Evolutionary conservation across 2,797 vertebrate genomes (phyloP).

Genomic region (Megalops cyprinoides): DNA sequence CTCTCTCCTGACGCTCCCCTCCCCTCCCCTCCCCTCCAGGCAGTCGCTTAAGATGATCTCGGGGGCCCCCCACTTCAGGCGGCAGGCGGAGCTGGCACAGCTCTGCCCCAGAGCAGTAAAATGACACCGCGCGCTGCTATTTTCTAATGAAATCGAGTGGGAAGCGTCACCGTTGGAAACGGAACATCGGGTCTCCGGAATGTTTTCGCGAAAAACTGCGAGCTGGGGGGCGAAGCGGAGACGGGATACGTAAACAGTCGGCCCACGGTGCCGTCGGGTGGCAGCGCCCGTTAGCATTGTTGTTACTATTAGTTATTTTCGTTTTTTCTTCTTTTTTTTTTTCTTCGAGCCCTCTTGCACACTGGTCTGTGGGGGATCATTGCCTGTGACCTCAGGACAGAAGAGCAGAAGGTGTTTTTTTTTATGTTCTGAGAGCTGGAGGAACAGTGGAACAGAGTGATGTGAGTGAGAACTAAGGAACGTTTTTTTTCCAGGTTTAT

Average conservation of each 20-base stretch:
- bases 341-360: background rate
- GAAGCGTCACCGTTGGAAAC: slow-evolving; percentile 67
- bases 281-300: too few species aligned
- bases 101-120: slow-evolving; percentile 63
- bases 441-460: background rate
- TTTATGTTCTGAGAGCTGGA: background rate
- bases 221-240: slow-evolving; percentile 11
- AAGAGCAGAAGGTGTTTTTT: background rate
- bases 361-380: background rate
- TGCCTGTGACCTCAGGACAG: background rate
- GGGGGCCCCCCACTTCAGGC: slow-evolving; percentile 52
- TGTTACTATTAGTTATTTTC: background rate
- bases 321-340: slow-evolving; percentile 9
- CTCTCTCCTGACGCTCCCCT: slow-evolving; percentile 43
- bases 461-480: background rate
- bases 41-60: slow-evolving; percentile 39
- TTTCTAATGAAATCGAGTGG: slow-evolving; percentile 69
- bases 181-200: slow-evolving; percentile 63
- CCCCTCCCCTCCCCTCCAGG: slow-evolving; percentile 28
- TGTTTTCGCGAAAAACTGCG: slow-evolving; percentile 49
- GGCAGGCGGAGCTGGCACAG: slow-evolving; percentile 63
- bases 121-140: slow-evolving; percentile 68
- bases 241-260: slow-evolving; percentile 1
- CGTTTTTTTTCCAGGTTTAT: slow-evolving; percentile 52
- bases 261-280: background rate